phyloP scores from a whole-genome alignment of 2,797 vertebrate genomes.

The Galago senegalensis region DNA sequence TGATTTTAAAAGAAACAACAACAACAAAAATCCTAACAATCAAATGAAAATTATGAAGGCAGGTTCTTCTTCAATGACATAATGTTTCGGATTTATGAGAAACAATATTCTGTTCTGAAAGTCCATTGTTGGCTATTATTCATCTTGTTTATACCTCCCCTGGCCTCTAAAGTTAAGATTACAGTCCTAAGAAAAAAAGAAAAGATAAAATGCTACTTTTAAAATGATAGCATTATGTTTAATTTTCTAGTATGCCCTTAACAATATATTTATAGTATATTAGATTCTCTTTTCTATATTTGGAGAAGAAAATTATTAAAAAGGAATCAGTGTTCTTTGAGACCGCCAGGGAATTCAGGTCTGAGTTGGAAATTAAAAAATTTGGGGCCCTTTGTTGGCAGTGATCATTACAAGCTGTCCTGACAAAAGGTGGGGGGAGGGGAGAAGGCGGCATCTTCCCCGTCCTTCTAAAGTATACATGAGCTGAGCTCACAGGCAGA shows the following conservation, averaged over 20 bases:
- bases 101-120: conserved; percentile 77
- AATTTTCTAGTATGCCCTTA: neutral
- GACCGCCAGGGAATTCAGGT: neutral
- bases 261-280: neutral
- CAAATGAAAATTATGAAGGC: conserved; percentile 64
- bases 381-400: neutral
- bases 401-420: neutral
- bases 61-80: conserved; percentile 77
- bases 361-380: neutral
- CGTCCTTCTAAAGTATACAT: neutral
- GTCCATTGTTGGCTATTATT: conserved; percentile 66
- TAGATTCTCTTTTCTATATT: conserved; percentile 15
- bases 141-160: neutral
- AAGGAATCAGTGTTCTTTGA: neutral
- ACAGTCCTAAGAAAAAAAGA: conserved; percentile 33
- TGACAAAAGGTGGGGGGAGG: neutral
- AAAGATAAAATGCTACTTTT: neutral
- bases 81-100: conserved; percentile 80
- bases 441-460: neutral
- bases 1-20: conserved; percentile 82
- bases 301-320: conserved; percentile 53
- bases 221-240: conserved; percentile 27
- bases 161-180: neutral
- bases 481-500: neutral
- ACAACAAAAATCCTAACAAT: conserved; percentile 66